Percentiles rank a stretch among this genome's conserved stretches.
Evolutionary conservation across 1,140 invertebrate species (phyloP).

Genomic region (Amyelois transitella): DNA sequence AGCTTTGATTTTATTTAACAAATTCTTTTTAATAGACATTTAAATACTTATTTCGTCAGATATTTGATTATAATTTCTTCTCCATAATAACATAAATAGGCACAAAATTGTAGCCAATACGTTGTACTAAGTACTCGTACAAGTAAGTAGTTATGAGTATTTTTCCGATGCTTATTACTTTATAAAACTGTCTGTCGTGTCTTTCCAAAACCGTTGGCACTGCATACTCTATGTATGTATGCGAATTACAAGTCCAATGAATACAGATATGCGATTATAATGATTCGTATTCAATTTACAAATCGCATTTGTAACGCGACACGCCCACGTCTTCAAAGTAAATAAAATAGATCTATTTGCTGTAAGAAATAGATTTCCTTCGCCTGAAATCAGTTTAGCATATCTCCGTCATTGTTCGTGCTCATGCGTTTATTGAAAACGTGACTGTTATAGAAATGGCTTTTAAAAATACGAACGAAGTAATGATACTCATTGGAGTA

Average conservation of each 20-base stretch:
- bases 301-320: neutral
- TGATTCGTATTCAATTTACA: neutral
- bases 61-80: too few species aligned
- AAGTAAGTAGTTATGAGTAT: too few species aligned
- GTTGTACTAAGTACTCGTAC: too few species aligned
- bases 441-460: neutral
- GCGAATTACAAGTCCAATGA: neutral
- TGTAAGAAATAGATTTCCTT: conserved; percentile 1
- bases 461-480: neutral
- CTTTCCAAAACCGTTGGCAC: too few species aligned
- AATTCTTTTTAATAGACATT: too few species aligned
- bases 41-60: too few species aligned
- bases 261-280: neutral
- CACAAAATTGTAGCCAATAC: too few species aligned
- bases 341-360: neutral
- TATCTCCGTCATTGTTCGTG: neutral
- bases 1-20: too few species aligned
- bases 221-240: too few species aligned
- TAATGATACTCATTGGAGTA: neutral
- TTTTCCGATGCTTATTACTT: too few species aligned
- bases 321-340: neutral
- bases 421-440: neutral
- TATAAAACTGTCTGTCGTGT: too few species aligned
- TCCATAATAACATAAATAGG: too few species aligned
- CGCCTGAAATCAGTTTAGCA: neutral